phyloP scores from a whole-genome alignment of 2,113 vertebrate species.

The Xyliphius kryptos region DNA sequence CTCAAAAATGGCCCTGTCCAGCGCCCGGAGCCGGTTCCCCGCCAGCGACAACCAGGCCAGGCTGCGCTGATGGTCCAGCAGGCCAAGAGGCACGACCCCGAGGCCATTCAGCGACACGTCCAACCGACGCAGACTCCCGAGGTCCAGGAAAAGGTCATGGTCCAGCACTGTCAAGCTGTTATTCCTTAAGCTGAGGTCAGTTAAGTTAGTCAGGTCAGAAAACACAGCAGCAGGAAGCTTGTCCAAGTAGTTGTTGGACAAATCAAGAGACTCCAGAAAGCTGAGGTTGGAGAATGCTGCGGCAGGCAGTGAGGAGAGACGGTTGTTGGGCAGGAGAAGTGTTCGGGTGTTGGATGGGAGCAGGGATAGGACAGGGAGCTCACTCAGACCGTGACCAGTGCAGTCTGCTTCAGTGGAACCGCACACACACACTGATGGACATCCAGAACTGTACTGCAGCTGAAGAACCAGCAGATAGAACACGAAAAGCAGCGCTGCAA shows the following conservation, averaged over 20 bases:
- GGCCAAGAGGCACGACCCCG: slow-evolving; percentile 77
- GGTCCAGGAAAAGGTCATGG: slow-evolving; percentile 79
- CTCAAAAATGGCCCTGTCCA: slow-evolving; percentile 91
- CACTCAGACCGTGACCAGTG: slow-evolving; percentile 77
- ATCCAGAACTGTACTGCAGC: slow-evolving; percentile 65
- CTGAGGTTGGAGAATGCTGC: slow-evolving; percentile 84
- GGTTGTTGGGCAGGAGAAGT: slow-evolving; percentile 92
- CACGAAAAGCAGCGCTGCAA: slow-evolving; percentile 72
- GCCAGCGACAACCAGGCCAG: slow-evolving; percentile 86
- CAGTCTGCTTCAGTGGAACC: slow-evolving; percentile 82
- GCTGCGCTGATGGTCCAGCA: slow-evolving; percentile 78
- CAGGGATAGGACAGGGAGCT: slow-evolving; percentile 75
- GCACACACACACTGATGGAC: slow-evolving; percentile 83
- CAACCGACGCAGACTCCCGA: slow-evolving; percentile 73
- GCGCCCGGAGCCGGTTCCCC: slow-evolving; percentile 83
- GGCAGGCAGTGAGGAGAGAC: slow-evolving; percentile 74
- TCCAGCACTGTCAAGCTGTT: slow-evolving; percentile 91
- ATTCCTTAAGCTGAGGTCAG: slow-evolving; percentile 83
- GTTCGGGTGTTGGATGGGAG: slow-evolving; percentile 78
- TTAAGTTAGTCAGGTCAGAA: slow-evolving; percentile 81
- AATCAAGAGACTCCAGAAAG: slow-evolving; percentile 83
- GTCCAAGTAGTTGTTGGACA: slow-evolving; percentile 97
- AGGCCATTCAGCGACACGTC: slow-evolving; percentile 91
- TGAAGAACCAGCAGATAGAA: slow-evolving; percentile 67
- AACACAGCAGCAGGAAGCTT: slow-evolving; percentile 84